Evolutionary conservation across 2,888 invertebrate species (phyloP), one percentile per base, ranked within the genome.

Genomic region (Limnephilus auricula): DNA sequence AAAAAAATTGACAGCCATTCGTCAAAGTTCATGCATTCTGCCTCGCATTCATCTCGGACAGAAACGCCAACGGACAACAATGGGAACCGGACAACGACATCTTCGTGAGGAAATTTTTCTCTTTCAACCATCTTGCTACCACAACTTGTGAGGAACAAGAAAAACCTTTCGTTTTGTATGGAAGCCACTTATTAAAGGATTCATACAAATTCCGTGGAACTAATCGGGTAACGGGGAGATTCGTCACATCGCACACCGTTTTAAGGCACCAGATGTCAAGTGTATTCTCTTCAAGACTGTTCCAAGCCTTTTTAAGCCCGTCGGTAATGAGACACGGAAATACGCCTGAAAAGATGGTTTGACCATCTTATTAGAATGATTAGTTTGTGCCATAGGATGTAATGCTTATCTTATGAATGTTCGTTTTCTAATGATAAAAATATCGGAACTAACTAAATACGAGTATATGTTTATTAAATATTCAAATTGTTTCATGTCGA

Each of bases 191-290:
- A 82, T 89, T 45, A 25, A 37, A 10, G 18, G 37, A 80, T 89
- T 45, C 89, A 89, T 45, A 31, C 89, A 89, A 79, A 30, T 40
- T 30, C 15, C 34, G 90, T 90, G 92, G 45, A 91, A 92, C 92
- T 79, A 92, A 92, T 92, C 92, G 92, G 90, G 83, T 92, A 91
- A 91, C 92, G 90, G 92, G 86, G 37, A n/a, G 82, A 92, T 92
- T 92, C 86, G 92, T 90, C 89, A 92, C 92, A 89, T 65, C 88
- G 37, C 89, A 89, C 90, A 90, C 92, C 88, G 87, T 91, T 91
- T 89, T 37, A 32, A 65, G 88, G 45, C 32, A 37, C 78, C 18
- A 79, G 12, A n/a, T 79, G 45, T 50, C 65, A 86, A 86, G 18
- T 65, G 50, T 65, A 37, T 84, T 84, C n/a, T 84, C 40, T 84